Conservation (phyloP, 2,888 invertebrate genomes). For the Acleris laterana region DNA sequence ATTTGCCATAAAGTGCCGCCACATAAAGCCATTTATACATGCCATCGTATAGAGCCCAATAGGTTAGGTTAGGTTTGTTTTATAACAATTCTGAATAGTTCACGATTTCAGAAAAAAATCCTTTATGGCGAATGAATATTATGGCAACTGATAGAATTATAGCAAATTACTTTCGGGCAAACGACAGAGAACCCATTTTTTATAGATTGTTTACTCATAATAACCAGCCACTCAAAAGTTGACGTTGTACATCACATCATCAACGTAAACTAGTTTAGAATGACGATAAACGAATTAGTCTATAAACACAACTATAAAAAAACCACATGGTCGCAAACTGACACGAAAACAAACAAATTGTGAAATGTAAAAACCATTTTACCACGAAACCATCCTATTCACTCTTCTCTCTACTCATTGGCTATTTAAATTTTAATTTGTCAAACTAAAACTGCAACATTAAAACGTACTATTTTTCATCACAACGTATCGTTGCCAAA, state of each 20-base stretch:
- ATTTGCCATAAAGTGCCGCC: too few species aligned
- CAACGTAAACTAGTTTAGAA: not conserved
- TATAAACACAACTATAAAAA: conserved; percentile 1
- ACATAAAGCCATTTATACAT: too few species aligned
- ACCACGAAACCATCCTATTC: not conserved
- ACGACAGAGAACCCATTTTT: too few species aligned
- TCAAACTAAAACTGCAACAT: conserved; percentile 14
- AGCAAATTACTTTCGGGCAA: too few species aligned
- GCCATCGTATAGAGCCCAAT: too few species aligned
- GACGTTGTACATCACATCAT: too few species aligned
- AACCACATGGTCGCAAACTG: conserved; percentile 1
- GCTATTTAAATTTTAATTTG: conserved; percentile 18
- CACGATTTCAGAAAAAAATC: too few species aligned
- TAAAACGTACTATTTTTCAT: conserved; percentile 44
- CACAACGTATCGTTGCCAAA: conserved; percentile 56
- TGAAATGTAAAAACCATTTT: not conserved
- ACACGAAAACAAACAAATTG: conserved; percentile 13
- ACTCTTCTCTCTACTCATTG: not conserved
- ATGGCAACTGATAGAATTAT: too few species aligned
- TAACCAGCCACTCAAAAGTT: not conserved
- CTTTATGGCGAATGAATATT: too few species aligned
- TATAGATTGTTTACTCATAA: too few species aligned
- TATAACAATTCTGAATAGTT: too few species aligned
- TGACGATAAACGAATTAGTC: not conserved
- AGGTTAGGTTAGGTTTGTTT: too few species aligned